Base-by-base conservation (phyloP, 1,140 invertebrate species). In the Rhopalosiphum maidis region DNA sequence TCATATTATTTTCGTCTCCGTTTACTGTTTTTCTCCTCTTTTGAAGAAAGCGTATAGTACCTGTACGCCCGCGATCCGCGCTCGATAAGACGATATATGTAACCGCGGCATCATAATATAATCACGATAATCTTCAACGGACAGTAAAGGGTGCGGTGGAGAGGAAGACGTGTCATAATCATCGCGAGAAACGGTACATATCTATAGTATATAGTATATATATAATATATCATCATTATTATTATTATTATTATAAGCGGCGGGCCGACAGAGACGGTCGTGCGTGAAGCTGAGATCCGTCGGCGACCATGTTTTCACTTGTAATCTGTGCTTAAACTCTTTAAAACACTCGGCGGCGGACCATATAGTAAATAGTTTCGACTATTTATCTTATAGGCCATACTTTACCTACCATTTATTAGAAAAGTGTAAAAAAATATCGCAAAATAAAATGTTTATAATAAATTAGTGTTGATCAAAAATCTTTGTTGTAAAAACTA, bases 291-390 rank as follows among this genome's bases (percentile, higher is more conserved):
- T 23, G 41, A 91, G 60, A 91, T 91, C 55, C 4, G 60, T 77
- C 60, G 55, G 90, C 90, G 55, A 60, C 90, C 60, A 91, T 91
- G 90, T 91, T 91, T 91, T 91, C 90, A 91, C 90, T 91, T 51
- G n/a, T 54, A 54, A 88, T 89, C 88, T 89, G 9, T n/a, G 87
- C 8, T 51, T 35, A n/a, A 89, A 37, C 35, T 51, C 48, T 48
- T 35, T 15, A 41, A 87, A 48, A 51, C 25, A 87, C 86, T 87
- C 18, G 43, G 5, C 83, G 22, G 77, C n/a, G 21, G 77, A 83
- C 35, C 60, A n/a, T n/a, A 77, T n/a, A 77, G 35, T 37, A 37
- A 37, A 85, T 23, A 37, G 9, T 85, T 85, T 85, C 41, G 23
- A 23, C 23, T 37, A 23, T 83, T 37, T 18, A n/a, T 77, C 30